Conservation (phyloP, 2,888 invertebrate species). For the Notocelia uddmanniana region DNA sequence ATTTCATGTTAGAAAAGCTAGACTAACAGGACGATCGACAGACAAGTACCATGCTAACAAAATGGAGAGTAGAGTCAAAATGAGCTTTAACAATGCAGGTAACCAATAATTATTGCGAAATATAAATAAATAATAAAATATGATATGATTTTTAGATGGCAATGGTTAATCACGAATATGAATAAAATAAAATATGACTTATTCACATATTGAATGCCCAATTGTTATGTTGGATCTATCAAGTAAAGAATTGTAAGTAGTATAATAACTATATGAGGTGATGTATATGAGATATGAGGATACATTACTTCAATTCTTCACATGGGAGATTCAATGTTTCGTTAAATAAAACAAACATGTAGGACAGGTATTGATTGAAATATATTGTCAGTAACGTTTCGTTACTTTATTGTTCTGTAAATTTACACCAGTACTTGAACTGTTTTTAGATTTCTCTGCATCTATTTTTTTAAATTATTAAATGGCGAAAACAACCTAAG, state of each 20-base stretch:
- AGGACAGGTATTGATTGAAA: slow-evolving; percentile 3
- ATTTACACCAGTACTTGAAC: neutral
- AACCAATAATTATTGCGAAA: slow-evolving; percentile 27
- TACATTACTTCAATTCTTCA: slow-evolving; percentile 19
- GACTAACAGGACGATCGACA: slow-evolving; percentile 22
- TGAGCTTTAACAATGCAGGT: slow-evolving; percentile 28
- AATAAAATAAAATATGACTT: slow-evolving; percentile 20
- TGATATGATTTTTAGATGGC: slow-evolving; percentile 20
- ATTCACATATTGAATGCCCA: slow-evolving; percentile 33
- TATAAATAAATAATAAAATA: slow-evolving; percentile 24
- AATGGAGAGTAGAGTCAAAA: slow-evolving; percentile 26
- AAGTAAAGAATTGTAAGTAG: slow-evolving; percentile 26
- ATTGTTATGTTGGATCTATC: slow-evolving; percentile 15
- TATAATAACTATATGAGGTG: neutral
- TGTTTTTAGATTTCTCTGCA: slow-evolving; percentile 11
- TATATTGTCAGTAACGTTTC: slow-evolving; percentile 10
- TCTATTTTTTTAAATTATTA: slow-evolving; percentile 10
- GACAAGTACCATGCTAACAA: slow-evolving; percentile 42
- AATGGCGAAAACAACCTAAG: slow-evolving; percentile 18
- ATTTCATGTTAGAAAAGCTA: slow-evolving; percentile 35
- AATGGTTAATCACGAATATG: slow-evolving; percentile 32
- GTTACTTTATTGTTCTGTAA: slow-evolving; percentile 6
- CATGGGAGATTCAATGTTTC: slow-evolving; percentile 3
- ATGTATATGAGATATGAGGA: neutral
- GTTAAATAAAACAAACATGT: slow-evolving; percentile 25